Conservation (phyloP, 1,140 invertebrate species). For the Marisa cornuarietis region DNA sequence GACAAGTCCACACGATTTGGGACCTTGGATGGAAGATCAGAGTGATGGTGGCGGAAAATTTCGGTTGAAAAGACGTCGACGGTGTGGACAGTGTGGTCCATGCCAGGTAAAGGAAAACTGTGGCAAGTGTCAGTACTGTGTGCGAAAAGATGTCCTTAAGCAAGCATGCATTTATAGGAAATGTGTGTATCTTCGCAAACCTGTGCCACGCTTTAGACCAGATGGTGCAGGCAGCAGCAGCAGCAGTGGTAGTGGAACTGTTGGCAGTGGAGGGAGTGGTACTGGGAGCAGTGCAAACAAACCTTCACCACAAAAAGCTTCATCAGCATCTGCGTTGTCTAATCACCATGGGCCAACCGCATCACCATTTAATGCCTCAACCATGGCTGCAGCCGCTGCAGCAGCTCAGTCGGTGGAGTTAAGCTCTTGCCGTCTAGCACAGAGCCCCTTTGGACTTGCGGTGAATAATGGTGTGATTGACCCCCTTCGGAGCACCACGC, state of each 20-base stretch:
- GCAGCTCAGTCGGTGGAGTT: conserved; percentile 18
- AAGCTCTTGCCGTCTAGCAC: conserved; percentile 29
- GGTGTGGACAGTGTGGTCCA: conserved; percentile 61
- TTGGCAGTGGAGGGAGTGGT: background rate
- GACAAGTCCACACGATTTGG: conserved; percentile 23
- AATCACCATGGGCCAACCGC: conserved; percentile 12
- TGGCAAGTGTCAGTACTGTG: conserved; percentile 57
- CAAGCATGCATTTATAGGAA: conserved; percentile 62
- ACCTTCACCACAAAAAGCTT: background rate
- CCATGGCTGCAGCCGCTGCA: background rate
- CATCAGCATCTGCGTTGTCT: conserved; percentile 14
- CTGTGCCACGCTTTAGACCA: conserved; percentile 46
- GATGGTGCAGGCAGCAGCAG: conserved; percentile 6
- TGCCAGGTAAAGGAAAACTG: conserved; percentile 60
- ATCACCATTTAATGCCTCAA: conserved; percentile 5
- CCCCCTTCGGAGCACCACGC: conserved; percentile 11
- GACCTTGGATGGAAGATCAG: conserved; percentile 33
- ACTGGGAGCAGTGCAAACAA: conserved; percentile 8
- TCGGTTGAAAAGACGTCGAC: conserved; percentile 51
- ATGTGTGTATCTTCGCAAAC: conserved; percentile 59
- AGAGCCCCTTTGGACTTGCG: conserved; percentile 12
- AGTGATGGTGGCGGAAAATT: conserved; percentile 42
- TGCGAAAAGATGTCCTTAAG: conserved; percentile 57
- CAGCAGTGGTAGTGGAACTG: conserved; percentile 1
- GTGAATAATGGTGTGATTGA: conserved; percentile 26